Base-by-base conservation (phyloP, 2,113 vertebrate genomes). In the Marmota monax region DNA sequence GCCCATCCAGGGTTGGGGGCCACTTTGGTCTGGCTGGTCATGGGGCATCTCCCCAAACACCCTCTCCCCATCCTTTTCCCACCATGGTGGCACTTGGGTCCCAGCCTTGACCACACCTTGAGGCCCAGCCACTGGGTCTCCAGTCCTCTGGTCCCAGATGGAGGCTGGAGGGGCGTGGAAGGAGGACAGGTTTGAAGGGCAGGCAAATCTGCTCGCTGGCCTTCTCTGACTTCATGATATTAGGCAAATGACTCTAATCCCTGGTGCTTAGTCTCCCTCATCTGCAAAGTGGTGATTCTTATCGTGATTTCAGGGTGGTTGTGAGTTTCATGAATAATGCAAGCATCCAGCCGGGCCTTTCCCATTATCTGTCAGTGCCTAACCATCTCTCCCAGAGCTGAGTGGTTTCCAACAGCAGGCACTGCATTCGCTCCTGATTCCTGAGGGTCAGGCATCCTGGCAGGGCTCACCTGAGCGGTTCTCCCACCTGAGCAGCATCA, bases 11-110 rank as follows among this genome's bases (percentile, higher is more conserved):
- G 42, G 77, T 14, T 27, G 45, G 84, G 56, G 89, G 84, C 84
- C 82, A 58, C 92, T 89, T 95, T 83, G 56, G n/a, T 37, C 76
- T 94, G 94, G 58, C 94, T 92, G 39, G 96, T 82, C 96, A 80
- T 18, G 9, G 79, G 34, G 80, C 92, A 5, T 74, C 78, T 42
- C n/a, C 80, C n/a, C 58, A 90, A 84, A 72, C 23, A 61, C 61
- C 80, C 7, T 80, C 67, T 90, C 17, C 73, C 51, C 25, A 4
- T 94, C 53, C 37, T 69, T 90, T 95, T 90, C 32, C 82, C 79
- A 76, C 85, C 37, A 29, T 1, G 9, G 16, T 80, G 65, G 86
- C 29, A 86, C 51, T 65, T 67, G 69, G 42, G 45, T 45, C 83
- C 73, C 42, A 51, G 42, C 22, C 37, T 80, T 22, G 34, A 18